Base-by-base conservation (phyloP, 2,888 invertebrate genomes). In the Calameuta filiformis region DNA sequence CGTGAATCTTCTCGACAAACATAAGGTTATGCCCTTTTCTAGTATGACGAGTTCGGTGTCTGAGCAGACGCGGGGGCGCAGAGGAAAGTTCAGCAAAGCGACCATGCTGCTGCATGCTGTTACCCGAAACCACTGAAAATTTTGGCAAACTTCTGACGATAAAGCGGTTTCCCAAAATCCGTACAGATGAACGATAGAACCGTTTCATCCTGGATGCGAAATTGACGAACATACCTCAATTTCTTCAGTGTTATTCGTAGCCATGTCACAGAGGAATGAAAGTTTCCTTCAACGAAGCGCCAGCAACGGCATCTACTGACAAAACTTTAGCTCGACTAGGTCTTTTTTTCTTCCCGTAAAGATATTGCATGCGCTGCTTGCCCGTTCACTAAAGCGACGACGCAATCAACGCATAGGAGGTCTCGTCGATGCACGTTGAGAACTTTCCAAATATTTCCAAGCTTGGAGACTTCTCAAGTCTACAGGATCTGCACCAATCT, bases 191-290 rank as follows among this genome's bases (percentile, higher is more conserved):
- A 56, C 9, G 23, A 56, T 56, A 9, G 1, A 9, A 56, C 9
- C 6, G 23, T 56, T 56, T 56, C 9, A 23, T 23, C 2, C 56
- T 1, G 23, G 9, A 56, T 56, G 56, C 23, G 9, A 56, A 71
- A 71, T 77, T 68, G 56, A 12, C 56, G 35, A 78, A 77, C 79
- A 69, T 92, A 94, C 94, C 93, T 94, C 93, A 87, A 94, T 93
- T 92, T 94, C 93, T 90, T 94, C 93, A 82, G 92, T 92, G 92
- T 92, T 94, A 92, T 93, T 94, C 90, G 93, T 93, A 93, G 94
- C 94, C 94, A 94, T 94, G 91, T 93, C 92, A 93, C 92, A 92
- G 81, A 75, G 77, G 78, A 85, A 84, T 73, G 73, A 77, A 77
- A 34, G 12, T 71, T 31, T 71, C 71, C 31, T 71, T 71, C 71